A percentile compares a stretch with the other conserved stretches of the same genome.
Conservation (phyloP, 2,113 vertebrate species). For the Burhinus bistriatus region DNA sequence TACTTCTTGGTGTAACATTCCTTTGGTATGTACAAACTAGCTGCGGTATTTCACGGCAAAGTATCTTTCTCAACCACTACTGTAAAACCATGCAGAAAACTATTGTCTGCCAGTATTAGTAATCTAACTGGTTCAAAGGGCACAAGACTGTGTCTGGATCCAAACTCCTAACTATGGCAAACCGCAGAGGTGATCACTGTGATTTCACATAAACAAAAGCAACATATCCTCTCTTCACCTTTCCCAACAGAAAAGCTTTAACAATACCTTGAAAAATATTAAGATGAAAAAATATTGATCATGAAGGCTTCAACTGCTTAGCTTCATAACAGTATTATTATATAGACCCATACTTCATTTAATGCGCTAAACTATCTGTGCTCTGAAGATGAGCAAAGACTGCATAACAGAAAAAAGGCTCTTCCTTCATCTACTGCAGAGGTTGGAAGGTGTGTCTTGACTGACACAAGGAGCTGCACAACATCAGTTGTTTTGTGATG, state of each 20-base stretch:
- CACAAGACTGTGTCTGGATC: background rate
- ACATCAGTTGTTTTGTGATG: background rate
- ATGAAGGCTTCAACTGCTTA: background rate
- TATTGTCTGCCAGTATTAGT: background rate
- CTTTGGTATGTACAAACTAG: background rate
- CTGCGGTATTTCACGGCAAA: background rate
- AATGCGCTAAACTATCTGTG: background rate
- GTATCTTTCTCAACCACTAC: background rate
- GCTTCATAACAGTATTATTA: background rate
- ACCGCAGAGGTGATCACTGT: background rate
- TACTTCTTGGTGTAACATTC: background rate
- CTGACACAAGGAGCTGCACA: background rate
- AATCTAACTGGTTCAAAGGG: background rate
- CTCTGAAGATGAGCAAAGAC: background rate
- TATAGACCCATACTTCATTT: background rate
- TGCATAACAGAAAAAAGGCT: background rate
- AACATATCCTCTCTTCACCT: accelerated
- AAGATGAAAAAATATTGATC: background rate
- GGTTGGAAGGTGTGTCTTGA: background rate
- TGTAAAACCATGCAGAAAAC: background rate
- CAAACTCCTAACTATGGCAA: background rate
- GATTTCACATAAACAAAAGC: background rate
- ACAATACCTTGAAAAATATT: background rate
- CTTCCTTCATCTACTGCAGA: background rate
- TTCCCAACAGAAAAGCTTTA: background rate